Conservation (phyloP, 2,797 vertebrate genomes). For the Hemibagrus guttatus region DNA sequence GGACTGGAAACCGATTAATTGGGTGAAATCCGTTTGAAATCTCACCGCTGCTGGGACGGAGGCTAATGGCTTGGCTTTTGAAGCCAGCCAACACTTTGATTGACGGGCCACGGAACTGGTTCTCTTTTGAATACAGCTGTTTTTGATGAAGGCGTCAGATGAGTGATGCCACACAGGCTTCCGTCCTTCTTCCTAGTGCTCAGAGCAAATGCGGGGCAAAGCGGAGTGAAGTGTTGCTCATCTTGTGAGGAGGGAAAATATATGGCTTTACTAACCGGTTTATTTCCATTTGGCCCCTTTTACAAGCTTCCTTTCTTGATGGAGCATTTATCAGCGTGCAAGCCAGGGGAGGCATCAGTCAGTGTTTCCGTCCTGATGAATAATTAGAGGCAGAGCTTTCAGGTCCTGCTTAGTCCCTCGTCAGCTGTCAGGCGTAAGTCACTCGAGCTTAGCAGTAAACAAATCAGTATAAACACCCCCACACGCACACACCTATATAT, state of each 20-base stretch:
- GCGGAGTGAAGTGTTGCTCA: conserved; percentile 3
- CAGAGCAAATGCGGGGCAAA: conserved; percentile 10
- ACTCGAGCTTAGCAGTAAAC: conserved; percentile 42
- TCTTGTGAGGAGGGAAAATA: conserved; percentile 25
- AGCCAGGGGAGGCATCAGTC: conserved; percentile 42
- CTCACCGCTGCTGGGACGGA: background rate
- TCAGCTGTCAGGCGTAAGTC: conserved; percentile 55
- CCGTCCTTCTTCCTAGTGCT: conserved; percentile 22
- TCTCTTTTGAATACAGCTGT: background rate
- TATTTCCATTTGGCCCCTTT: conserved; percentile 49
- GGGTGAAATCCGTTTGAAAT: conserved; percentile 15
- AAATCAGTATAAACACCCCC: conserved; percentile 27
- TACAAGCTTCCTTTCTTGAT: conserved; percentile 52
- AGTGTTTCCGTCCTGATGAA: conserved; percentile 50
- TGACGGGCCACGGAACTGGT: background rate
- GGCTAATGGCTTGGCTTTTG: conserved; percentile 3
- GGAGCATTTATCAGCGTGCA: conserved; percentile 45
- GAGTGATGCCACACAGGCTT: conserved; percentile 11
- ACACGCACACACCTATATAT: background rate
- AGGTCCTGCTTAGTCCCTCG: conserved; percentile 24
- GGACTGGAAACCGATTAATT: conserved; percentile 20
- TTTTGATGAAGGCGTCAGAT: background rate
- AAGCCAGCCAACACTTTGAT: background rate
- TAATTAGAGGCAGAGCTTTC: conserved; percentile 53
- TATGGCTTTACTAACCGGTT: conserved; percentile 36